These are phyloP conservation scores for Danionella dracula DNA, from an alignment of 2,797 vertebrate genomes.

Conservation along the genomic window DNA sequence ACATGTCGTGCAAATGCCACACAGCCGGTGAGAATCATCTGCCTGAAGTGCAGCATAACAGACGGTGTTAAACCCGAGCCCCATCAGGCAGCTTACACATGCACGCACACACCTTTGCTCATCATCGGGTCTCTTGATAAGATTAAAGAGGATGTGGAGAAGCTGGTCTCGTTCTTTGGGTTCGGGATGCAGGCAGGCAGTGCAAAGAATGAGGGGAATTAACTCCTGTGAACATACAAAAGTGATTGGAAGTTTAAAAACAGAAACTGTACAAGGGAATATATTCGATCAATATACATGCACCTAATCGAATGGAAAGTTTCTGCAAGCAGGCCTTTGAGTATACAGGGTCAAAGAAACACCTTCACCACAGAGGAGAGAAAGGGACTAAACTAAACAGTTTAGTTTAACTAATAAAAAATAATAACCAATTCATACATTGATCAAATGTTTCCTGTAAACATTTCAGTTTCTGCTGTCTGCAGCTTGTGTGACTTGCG, in stretches of 20 bases:
- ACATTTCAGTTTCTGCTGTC: too few relatives aligned
- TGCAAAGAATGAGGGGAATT: conserved; percentile 97
- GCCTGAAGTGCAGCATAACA: conserved; percentile 65
- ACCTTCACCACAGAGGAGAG: conserved; percentile 19
- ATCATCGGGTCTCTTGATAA: conserved; percentile 96
- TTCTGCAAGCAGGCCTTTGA: background rate
- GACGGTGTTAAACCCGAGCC: background rate
- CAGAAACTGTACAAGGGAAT: background rate
- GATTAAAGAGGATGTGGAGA: conserved; percentile 96
- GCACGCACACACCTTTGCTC: conserved; percentile 82
- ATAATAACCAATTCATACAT: too few relatives aligned
- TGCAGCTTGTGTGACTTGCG: too few relatives aligned
- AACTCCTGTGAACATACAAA: conserved; percentile 73
- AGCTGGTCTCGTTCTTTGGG: conserved; percentile 97
- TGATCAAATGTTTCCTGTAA: too few relatives aligned
- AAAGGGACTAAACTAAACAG: background rate
- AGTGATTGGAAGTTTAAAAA: conserved; percentile 15
- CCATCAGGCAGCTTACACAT: background rate
- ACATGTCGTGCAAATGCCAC: conserved; percentile 96
- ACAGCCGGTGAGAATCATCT: conserved; percentile 97
- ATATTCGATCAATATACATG: background rate
- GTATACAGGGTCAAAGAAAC: background rate
- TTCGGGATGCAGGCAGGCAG: conserved; percentile 96
- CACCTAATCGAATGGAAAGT: conserved; percentile 4
- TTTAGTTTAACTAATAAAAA: too few relatives aligned